Base-by-base conservation (phyloP, 2,113 vertebrate species). In the Platysternon megacephalum region DNA sequence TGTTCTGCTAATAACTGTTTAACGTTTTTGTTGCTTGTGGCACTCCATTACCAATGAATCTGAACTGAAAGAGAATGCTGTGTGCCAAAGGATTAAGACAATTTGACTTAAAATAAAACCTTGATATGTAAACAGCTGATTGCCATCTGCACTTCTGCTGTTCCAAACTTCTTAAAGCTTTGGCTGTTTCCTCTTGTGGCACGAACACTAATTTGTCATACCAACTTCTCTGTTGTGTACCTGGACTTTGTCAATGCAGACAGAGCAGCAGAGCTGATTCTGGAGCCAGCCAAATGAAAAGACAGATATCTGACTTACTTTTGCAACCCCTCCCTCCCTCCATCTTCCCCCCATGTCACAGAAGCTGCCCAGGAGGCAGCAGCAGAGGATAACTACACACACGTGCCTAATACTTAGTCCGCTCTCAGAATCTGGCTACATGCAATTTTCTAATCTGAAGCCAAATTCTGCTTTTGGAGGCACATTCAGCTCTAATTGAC, bases 181-280 rank as follows among this genome's bases (percentile, higher is more conserved):
- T 79, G 48, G 19, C 32, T 91, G 52, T 46, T 91, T 55, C 16
- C 14, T 88, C 26, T 51, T 42, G 13, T 24, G 91, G 49, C 10
- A 85, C 32, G 58, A 89, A 4, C 0, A 0, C 4, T 95, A 17
- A 48, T 11, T 68, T 26, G 51, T 5, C 55, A 87, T 22, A 0
- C 0, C 78, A 87, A 35, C 16, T 5, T 58, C 49, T 84, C 2
- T 0, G 44, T 0, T 1, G 8, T 61, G 32, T 8, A 80, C n/a
- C 42, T 58, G 28, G 22, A 82, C 32, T 79, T 32, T 65, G 46
- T 53, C 39, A 46, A 68, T 22, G 68, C 29, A 32, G 76, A 51
- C 16, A 46, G 72, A 49, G 4, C 7, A 21, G 8, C 74, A 52
- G 68, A 0, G 42, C 11, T 44, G 5, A 24, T 11, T 11, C 39